These are phyloP conservation scores for Trichoplax adhaerens DNA, from an alignment of 37 sponge, comb jelly and placozoan species.

Conservation along the genomic window DNA sequence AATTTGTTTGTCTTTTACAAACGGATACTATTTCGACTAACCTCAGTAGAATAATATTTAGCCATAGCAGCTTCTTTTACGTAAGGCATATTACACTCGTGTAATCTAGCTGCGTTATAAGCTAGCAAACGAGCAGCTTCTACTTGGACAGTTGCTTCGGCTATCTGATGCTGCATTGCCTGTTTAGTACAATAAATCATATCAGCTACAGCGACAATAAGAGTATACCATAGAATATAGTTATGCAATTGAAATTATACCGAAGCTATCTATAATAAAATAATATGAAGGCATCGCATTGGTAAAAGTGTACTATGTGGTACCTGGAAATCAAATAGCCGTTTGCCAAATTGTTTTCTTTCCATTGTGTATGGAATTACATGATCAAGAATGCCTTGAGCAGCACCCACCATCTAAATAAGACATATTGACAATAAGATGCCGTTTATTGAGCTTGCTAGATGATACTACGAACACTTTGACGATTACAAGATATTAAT, in stretches of 20 bases:
- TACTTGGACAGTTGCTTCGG: conserved; percentile 70
- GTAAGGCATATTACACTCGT: conserved; percentile 50
- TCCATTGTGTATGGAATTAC: conserved; percentile 47
- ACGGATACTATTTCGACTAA: too few species aligned
- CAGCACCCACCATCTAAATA: conserved; percentile 59
- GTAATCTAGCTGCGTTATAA: conserved; percentile 77
- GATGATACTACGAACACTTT: too few species aligned
- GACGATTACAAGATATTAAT: too few species aligned
- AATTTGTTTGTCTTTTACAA: too few species aligned
- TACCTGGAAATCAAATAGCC: conserved; percentile 56
- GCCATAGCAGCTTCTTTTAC: conserved; percentile 94
- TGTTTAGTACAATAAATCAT: background rate
- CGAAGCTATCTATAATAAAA: background rate
- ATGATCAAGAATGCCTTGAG: conserved; percentile 48
- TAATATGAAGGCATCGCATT: background rate
- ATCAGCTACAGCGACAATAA: background rate
- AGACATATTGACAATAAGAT: too few species aligned
- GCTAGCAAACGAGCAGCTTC: conserved; percentile 61
- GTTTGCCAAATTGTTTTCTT: conserved; percentile 52
- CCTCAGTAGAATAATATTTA: conserved; percentile 68
- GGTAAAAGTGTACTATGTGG: too few species aligned
- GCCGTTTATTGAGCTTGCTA: too few species aligned
- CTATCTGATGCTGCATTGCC: conserved; percentile 73
- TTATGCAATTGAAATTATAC: too few species aligned
- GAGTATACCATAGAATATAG: too few species aligned